Conservation (phyloP, 2,113 vertebrate genomes). For the Urocitellus parryii region DNA sequence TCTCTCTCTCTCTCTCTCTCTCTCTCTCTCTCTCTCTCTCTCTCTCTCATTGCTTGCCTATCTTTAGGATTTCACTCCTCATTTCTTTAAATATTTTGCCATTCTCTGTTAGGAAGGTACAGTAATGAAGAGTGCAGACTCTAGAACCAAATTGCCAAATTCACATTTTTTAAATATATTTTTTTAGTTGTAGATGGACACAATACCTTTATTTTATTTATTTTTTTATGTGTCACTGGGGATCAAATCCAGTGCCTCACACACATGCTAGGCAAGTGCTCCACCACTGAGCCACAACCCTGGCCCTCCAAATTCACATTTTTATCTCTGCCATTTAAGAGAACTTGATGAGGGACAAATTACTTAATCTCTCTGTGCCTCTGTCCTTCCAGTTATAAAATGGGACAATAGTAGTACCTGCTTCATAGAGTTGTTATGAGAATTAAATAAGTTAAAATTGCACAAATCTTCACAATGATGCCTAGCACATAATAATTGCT, state of each 20-base stretch:
- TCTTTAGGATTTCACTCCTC: not conserved
- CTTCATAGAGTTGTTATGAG: not conserved
- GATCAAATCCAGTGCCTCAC: no score
- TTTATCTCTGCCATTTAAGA: not conserved
- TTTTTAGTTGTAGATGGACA: no score
- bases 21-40: not conserved
- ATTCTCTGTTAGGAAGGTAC: not conserved
- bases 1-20: not conserved
- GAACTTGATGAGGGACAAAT: not conserved
- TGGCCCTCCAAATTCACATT: not conserved
- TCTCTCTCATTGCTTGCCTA: not conserved
- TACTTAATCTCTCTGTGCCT: not conserved
- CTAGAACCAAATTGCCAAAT: not conserved
- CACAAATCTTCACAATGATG: not conserved
- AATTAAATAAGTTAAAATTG: conserved; percentile 18
- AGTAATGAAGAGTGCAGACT: not conserved
- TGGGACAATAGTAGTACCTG: not conserved
- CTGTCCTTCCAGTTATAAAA: not conserved
- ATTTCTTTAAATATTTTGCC: not conserved
- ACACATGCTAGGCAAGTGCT: no score
- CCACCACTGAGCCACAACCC: no score
- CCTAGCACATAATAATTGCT: not conserved
- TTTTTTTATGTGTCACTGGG: no score
- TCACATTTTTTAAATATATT: no score
- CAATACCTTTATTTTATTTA: no score